Conservation (phyloP, 2,113 vertebrate species). For the Pterocles burchelli region DNA sequence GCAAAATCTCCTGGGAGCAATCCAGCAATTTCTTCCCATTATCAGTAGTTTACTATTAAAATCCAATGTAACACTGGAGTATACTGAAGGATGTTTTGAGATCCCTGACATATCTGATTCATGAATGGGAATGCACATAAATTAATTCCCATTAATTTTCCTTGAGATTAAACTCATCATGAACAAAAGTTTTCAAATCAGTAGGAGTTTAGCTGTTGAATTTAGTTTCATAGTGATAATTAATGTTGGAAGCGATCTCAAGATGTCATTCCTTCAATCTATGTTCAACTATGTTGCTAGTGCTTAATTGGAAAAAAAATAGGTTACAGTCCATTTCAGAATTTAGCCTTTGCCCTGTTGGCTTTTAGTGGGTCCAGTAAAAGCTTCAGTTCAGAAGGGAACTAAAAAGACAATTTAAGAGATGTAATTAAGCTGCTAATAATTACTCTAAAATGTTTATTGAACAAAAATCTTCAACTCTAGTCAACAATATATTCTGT, state of each 20-base stretch:
- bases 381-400: constrained; percentile 6
- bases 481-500: neutral
- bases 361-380: neutral
- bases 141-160: neutral
- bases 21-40: neutral
- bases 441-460: neutral
- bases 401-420: neutral
- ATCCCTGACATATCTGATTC: neutral
- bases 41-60: neutral
- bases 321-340: neutral
- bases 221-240: neutral
- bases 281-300: neutral
- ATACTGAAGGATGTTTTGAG: neutral
- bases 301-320: neutral
- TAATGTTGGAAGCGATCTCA: neutral
- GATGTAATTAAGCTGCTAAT: constrained; percentile 40
- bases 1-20: neutral
- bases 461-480: neutral
- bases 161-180: neutral
- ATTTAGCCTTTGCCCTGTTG: neutral
- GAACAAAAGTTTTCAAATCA: neutral
- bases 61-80: neutral
- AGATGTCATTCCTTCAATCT: neutral
- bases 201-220: neutral
- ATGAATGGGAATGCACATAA: neutral